Evolutionary conservation across 2,113 vertebrate genomes (phyloP), one percentile per base, ranked within the genome.

Genomic region (Aegithalos caudatus): DNA sequence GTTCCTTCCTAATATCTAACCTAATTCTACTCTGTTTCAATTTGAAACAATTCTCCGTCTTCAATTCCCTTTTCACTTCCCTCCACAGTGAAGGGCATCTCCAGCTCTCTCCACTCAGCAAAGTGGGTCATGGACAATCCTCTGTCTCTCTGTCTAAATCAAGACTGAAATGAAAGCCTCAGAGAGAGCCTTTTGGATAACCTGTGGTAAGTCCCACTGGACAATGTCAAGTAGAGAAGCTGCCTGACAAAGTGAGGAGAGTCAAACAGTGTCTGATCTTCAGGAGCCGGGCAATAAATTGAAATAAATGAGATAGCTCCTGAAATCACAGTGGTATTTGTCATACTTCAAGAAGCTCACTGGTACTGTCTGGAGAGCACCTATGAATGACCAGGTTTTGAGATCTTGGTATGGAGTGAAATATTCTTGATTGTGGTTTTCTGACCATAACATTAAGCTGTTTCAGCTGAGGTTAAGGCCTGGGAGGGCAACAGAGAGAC

Each of bases 231-330:
- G 47, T 28, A 38, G 18, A 89, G n/a, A 73, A 94, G 23, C 28
- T 72, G 31, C 71, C 81, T 77, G 60, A 60, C 44, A 44, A 81
- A 81, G 22, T 76, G 38, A 70, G 62, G 24, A 81, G 33, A 61
- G 20, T 35, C 27, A 33, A 67, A 37, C 38, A 37, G 44, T 7
- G 33, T 48, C 73, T 77, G 37, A 79, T 91, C 38, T 79, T 89
- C 37, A 37, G 37, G 31, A 95, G 25, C 44, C 35, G 25, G 53
- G 40, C 22, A 86, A 81, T 40, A 92, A 86, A 95, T 88, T 81
- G 84, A 97, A 95, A 94, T 40, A 90, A 95, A 96, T 81, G 74
- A 31, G 20, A 45, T 70, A 90, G 61, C 78, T 79, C 44, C 44
- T 5, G 5, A 76, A 88, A 57, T n/a, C 88, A 64, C 74, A 86